Evolutionary conservation across 2,888 invertebrate genomes (phyloP), one percentile per base, ranked within the genome.

Genomic region (Amphipyra berbera): DNA sequence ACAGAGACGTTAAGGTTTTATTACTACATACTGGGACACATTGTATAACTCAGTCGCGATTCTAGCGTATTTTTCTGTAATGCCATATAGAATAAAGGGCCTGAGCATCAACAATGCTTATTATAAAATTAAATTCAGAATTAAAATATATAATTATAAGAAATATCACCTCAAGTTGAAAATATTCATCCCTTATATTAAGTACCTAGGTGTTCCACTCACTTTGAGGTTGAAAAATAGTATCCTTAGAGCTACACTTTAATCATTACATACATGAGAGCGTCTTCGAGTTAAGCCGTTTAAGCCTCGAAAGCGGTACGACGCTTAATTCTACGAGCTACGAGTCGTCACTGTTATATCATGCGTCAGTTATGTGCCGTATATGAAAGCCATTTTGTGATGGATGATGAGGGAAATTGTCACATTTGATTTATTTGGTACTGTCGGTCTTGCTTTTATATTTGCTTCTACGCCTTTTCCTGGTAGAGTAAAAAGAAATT

Each of bases 231-330:
- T 59, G 13, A 48, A 56, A 47, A 69, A 41, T 52, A 7, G 52
- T 66, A 52, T 54, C 15, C 13, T 35, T 15, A 48, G n/a, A 52
- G 37, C 37, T 41, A 56, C 55, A 61, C 45, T 73, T 54, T 62
- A 55, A 62, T 71, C 63, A 74, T 74, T 63, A 63, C 15, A 74
- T 55, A 48, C 15, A 74, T 55, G 44, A 54, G 61, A 57, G 62
- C 57, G 46, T 42, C 74, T 73, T 52, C 40, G 33, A 48, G 63
- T 53, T 63, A 71, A 74, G 63, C 75, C 44, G 21, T 8, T 5
- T 56, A 56, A 74, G 69, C 55, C 14, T 50, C 13, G 54, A 13
- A n/a, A 50, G 63, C 63, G 63, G 40, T 58, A 58, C 52, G 69
- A 53, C 37, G 63, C 53, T 73, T 57, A 54, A 57, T 74, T 54